Percentiles rank a stretch among this genome's conserved stretches.
phyloP scores from a whole-genome alignment of 2,888 invertebrate genomes.

The Tribolium freemani region DNA sequence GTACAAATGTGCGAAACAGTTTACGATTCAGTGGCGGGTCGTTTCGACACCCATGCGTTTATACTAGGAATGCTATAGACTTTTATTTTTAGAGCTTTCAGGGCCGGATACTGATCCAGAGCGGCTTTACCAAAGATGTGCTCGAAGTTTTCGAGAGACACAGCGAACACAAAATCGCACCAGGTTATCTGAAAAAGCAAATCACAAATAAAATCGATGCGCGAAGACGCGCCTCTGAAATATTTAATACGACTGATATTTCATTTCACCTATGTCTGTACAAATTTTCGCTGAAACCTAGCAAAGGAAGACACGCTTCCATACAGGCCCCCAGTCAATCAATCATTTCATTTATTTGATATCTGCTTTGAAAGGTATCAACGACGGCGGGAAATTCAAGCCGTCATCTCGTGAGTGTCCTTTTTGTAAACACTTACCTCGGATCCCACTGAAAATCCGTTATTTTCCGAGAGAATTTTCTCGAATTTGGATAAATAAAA shows the following conservation, averaged over 20 bases:
- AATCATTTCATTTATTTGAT: constrained; percentile 18
- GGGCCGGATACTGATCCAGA: constrained; percentile 70
- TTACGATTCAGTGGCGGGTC: constrained; percentile 73
- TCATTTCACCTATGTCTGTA: not conserved
- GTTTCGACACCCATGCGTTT: constrained; percentile 71
- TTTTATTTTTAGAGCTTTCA: constrained; percentile 70
- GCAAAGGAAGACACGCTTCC: not conserved
- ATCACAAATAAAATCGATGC: not conserved
- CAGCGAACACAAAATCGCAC: constrained; percentile 74
- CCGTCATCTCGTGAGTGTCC: not conserved
- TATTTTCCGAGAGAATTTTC: constrained; percentile 70
- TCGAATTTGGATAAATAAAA: constrained; percentile 72
- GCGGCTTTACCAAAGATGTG: constrained; percentile 70
- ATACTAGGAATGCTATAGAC: constrained; percentile 71
- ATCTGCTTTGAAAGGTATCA: not conserved
- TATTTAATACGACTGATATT: not conserved
- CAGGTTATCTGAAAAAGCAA: constrained; percentile 70
- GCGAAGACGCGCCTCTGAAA: not conserved
- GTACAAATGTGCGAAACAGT: constrained; percentile 14
- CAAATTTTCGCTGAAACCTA: not conserved
- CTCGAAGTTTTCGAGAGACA: constrained; percentile 71
- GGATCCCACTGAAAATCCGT: constrained; percentile 71
- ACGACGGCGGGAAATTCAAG: not conserved
- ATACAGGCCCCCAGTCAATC: constrained; percentile 2
- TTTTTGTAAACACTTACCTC: constrained; percentile 64